Evolutionary conservation across 2,888 invertebrate genomes (phyloP).

Genomic region (Ennomos quercinarius): DNA sequence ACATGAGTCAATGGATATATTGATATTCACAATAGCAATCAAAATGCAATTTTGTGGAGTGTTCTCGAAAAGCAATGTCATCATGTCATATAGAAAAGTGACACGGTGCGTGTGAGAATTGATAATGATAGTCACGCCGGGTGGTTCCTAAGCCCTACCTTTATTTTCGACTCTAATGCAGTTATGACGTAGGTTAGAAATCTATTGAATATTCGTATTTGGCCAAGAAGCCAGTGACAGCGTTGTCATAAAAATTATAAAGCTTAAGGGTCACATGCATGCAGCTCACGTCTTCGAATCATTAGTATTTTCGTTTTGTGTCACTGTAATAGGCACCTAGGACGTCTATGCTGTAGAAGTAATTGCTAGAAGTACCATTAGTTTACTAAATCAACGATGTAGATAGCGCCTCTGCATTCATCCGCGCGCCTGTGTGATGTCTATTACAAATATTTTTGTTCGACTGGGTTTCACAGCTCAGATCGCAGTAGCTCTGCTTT

Average conservation of each 20-base stretch:
- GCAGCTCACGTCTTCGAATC: constrained; percentile 8
- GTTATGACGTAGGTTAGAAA: not conserved
- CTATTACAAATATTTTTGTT: no score
- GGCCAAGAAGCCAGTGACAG: constrained; percentile 7
- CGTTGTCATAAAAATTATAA: not conserved
- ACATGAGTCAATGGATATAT: no score
- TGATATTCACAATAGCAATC: no score
- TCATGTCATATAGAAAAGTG: not conserved
- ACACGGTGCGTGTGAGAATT: not conserved
- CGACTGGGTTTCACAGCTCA: no score
- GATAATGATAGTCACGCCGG: constrained; percentile 2
- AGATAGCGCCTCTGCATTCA: no score
- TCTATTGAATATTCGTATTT: not conserved
- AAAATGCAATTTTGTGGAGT: no score
- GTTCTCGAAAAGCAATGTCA: not conserved
- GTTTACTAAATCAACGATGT: not conserved
- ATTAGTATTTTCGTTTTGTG: constrained; percentile 12
- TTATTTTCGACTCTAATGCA: constrained; percentile 2
- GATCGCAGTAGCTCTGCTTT: no score
- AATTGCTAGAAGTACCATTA: constrained; percentile 5
- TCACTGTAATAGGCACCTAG: constrained; percentile 1
- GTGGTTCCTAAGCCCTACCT: constrained; percentile 1
- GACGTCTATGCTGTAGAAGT: constrained; percentile 5
- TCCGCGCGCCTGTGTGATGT: no score
- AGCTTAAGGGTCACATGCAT: not conserved